Evolutionary conservation across 2,113 vertebrate species (phyloP), one percentile per base, ranked within the genome.

Genomic region (Etheostoma spectabile): DNA sequence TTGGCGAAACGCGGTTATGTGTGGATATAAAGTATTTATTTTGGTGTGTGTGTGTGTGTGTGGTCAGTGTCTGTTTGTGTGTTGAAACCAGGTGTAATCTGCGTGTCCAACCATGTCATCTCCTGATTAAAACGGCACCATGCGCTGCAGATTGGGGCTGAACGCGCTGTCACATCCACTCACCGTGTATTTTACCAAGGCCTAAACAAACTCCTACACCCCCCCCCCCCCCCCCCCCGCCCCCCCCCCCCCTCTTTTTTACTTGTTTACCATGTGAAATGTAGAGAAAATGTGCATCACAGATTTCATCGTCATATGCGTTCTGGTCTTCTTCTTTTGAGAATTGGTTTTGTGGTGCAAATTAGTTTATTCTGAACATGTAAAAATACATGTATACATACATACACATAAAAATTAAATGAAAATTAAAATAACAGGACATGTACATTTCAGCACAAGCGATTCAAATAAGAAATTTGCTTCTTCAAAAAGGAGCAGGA

Each of bases 1-100:
- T 91, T 93, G 90, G 90, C 73, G 67, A 89, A 83, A 74, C 68
- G 91, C 6, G 88, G 89, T 91, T 75, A 60, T n/a, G 84, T 89
- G 90, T 93, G 92, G 92, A 86, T 71, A 80, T 74, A 88, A 88
- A 86, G 88, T 86, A 91, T 92, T 89, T 88, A 89, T 82, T 85
- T 70, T 80, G 78, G 86, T 82, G 74, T 82, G 62, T 71, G 73
- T 73, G 38, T 81, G 71, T 80, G 82, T 88, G 84, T 89, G 90
- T 85, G 86, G 86, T 88, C 80, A 81, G 77, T 76, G 75, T 88
- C 8, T 30, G 30, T 30, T 30, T 30, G 30, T 78, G 53, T 85
- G 51, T 61, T 72, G 59, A 55, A 75, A 80, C 38, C 68, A 70
- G 79, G 86, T 83, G 82, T 91, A 51, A 74, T 64, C 77, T 82